Percentiles rank a stretch among this genome's conserved stretches.
These are phyloP conservation scores for Drosophila lowei DNA, from an alignment of 1,140 invertebrate species.

Conservation along the genomic window DNA sequence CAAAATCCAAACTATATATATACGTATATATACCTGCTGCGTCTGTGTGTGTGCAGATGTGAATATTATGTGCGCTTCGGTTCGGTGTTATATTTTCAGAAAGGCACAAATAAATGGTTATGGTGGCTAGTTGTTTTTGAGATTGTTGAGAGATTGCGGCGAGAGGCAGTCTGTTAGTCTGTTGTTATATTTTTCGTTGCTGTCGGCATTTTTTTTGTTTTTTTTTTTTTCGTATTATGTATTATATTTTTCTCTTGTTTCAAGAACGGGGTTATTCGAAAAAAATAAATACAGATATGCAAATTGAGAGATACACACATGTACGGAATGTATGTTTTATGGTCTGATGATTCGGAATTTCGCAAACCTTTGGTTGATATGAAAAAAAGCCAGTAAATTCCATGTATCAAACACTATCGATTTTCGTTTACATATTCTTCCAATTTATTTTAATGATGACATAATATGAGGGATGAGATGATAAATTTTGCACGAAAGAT, in stretches of 20 bases:
- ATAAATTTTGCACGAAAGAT: no score
- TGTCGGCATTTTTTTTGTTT: slow-evolving; percentile 27
- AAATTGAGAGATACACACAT: slow-evolving; percentile 26
- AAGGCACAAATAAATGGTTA: slow-evolving; percentile 60
- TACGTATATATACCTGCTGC: not conserved
- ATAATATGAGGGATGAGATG: no score
- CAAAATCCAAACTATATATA: slow-evolving; percentile 70
- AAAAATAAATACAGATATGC: slow-evolving; percentile 8
- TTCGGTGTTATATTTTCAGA: slow-evolving; percentile 52
- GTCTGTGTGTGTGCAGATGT: not conserved
- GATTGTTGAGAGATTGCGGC: slow-evolving; percentile 54
- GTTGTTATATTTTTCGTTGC: slow-evolving; percentile 40
- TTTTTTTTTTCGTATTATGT: slow-evolving; percentile 25
- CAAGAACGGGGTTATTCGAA: slow-evolving; percentile 45
- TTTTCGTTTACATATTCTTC: no score
- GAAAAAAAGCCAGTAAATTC: no score
- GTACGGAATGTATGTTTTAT: slow-evolving; percentile 7
- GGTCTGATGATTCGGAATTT: no score
- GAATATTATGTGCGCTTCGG: slow-evolving; percentile 13
- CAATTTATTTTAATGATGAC: no score
- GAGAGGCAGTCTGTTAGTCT: slow-evolving; percentile 48
- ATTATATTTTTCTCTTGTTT: slow-evolving; percentile 41
- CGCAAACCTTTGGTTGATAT: no score
- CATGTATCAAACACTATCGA: no score
- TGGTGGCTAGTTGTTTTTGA: slow-evolving; percentile 54